These are phyloP conservation scores for Pristiophorus japonicus DNA, from an alignment of 2,113 vertebrate genomes.

Conservation along the genomic window DNA sequence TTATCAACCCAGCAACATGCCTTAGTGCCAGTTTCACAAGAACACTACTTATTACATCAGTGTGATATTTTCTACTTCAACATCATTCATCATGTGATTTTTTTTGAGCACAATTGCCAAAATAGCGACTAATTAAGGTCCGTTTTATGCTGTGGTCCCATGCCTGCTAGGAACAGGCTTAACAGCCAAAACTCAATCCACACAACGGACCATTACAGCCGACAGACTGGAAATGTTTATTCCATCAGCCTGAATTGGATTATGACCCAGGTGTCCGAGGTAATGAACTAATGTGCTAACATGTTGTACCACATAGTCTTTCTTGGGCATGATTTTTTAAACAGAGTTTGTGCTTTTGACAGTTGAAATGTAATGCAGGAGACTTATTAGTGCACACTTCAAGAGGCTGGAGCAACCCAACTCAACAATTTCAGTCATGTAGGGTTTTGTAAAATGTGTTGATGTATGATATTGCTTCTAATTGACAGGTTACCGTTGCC, in stretches of 20 bases:
- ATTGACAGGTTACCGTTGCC: slow-evolving; percentile 71
- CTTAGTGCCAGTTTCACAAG: neutral
- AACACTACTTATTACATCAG: neutral
- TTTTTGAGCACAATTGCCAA: neutral
- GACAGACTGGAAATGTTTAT: neutral
- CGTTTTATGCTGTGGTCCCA: neutral
- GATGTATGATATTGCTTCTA: neutral
- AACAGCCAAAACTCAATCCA: neutral
- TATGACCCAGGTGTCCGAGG: neutral
- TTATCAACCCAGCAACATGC: neutral
- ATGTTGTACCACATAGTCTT: neutral
- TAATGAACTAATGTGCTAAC: neutral
- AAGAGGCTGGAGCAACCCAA: neutral
- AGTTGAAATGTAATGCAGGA: neutral
- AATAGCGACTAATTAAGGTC: neutral
- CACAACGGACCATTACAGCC: neutral
- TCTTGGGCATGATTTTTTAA: neutral
- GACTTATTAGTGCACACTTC: neutral
- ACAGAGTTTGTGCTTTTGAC: neutral
- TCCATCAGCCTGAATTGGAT: neutral
- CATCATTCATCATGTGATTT: neutral
- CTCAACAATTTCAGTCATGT: neutral
- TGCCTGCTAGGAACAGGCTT: neutral
- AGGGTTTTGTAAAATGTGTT: neutral
- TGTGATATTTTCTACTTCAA: neutral